Conservation (phyloP, 23 tunicate species). For the Halocynthia aurantium region DNA sequence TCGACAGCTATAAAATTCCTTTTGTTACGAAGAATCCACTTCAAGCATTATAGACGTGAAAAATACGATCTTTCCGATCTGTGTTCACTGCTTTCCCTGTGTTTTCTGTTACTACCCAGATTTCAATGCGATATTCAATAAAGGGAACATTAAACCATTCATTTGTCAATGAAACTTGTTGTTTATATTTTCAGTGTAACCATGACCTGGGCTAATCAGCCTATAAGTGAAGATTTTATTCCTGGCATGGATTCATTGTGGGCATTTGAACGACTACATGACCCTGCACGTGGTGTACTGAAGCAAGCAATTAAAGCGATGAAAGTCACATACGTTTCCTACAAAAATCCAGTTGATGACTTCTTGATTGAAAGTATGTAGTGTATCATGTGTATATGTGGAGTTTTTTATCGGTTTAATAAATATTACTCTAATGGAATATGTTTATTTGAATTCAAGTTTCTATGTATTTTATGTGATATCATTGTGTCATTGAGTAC, state of each 20-base stretch:
- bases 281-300: slow-evolving; percentile 35
- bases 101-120: no score
- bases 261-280: slow-evolving; percentile 40
- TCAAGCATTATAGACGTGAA: no score
- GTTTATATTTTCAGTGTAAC: neutral
- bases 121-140: no score
- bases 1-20: no score
- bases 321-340: slow-evolving; percentile 11
- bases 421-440: no score
- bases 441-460: neutral
- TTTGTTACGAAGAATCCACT: no score
- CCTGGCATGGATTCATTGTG: slow-evolving; percentile 33
- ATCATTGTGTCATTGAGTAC: neutral
- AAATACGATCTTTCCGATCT: no score
- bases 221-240: slow-evolving; percentile 4
- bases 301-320: neutral
- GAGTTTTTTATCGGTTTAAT: neutral
- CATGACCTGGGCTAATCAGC: slow-evolving; percentile 22
- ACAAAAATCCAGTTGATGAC: slow-evolving; percentile 34
- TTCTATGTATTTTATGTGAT: neutral
- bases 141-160: no score
- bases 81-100: no score
- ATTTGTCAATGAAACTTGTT: neutral
- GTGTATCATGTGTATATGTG: neutral
- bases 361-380: slow-evolving; percentile 50